These are phyloP conservation scores for Drosophila serrata DNA, from an alignment of 1,140 invertebrate genomes.

Conservation along the genomic window DNA sequence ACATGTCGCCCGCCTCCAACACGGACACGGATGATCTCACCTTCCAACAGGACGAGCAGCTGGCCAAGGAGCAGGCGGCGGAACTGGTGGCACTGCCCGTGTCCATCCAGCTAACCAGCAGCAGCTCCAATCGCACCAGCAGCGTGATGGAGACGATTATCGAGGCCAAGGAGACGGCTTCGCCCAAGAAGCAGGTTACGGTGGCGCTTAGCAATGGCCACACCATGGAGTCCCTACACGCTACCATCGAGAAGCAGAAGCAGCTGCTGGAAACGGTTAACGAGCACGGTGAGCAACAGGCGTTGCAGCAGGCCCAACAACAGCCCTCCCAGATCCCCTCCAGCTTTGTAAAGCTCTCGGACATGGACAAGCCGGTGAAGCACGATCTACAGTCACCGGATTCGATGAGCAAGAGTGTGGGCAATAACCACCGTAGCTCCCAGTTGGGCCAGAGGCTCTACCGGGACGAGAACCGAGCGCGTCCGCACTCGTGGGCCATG, in stretches of 20 bases:
- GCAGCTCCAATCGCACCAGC: conserved; percentile 66
- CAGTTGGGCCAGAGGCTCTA: conserved; percentile 83
- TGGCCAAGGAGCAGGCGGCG: conserved; percentile 62
- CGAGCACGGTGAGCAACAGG: conserved; percentile 62
- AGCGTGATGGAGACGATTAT: conserved; percentile 84
- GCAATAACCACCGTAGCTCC: conserved; percentile 82
- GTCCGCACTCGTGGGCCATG: conserved; percentile 87
- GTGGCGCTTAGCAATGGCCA: conserved; percentile 56
- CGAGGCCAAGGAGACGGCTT: conserved; percentile 82
- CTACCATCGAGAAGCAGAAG: conserved; percentile 85
- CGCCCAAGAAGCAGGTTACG: conserved; percentile 73
- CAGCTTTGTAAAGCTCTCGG: conserved; percentile 87
- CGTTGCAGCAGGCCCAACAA: conserved; percentile 20
- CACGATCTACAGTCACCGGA: conserved; percentile 80
- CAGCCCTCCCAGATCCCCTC: conserved; percentile 37
- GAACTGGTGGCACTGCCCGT: conserved; percentile 29
- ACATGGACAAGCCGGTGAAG: conserved; percentile 87
- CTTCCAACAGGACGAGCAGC: conserved; percentile 83
- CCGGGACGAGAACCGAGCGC: conserved; percentile 87
- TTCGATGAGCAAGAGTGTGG: conserved; percentile 78
- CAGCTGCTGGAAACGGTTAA: conserved; percentile 81
- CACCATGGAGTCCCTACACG: conserved; percentile 83
- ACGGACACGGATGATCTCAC: conserved; percentile 84
- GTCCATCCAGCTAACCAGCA: conserved; percentile 46
- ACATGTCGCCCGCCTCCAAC: conserved; percentile 76